phyloP scores from a whole-genome alignment of 2,797 vertebrate genomes.

The Calcarius lapponicus region DNA sequence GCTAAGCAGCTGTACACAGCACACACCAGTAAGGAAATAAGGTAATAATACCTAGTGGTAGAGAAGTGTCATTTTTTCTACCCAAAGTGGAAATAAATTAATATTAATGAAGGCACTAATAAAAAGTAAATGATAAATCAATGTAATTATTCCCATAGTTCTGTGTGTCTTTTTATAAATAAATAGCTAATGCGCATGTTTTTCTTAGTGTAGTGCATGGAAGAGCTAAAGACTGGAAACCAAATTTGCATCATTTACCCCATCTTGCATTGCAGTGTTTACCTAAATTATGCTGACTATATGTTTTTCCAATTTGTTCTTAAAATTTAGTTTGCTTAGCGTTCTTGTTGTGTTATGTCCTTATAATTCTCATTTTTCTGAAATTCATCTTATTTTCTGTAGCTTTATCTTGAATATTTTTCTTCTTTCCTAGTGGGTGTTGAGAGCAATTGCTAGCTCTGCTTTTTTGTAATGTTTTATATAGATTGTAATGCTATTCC shows the following conservation, averaged over 20 bases:
- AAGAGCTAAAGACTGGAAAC: not conserved
- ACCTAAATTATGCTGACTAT: not conserved
- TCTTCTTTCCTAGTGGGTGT: not conserved
- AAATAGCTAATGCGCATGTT: not conserved
- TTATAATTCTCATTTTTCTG: not conserved
- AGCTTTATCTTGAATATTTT: not conserved
- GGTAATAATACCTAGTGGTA: not conserved
- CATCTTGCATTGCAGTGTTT: not conserved
- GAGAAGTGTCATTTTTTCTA: not conserved
- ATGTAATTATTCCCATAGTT: not conserved
- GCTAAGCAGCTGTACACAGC: not conserved
- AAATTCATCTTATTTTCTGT: not conserved
- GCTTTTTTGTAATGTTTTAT: not conserved
- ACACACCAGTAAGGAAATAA: not conserved
- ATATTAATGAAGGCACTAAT: not conserved
- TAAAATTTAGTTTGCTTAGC: not conserved
- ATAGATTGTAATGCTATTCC: not conserved
- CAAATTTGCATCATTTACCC: not conserved
- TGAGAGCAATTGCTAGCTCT: not conserved
- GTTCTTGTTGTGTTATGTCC: not conserved
- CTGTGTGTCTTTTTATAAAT: not conserved
- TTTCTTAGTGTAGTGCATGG: not conserved
- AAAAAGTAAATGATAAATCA: not conserved
- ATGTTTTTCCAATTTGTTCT: not conserved
- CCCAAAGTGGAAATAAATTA: not conserved